These are phyloP conservation scores for Pseudococcus viburni DNA, from an alignment of 2,888 invertebrate genomes.

Conservation along the genomic window DNA sequence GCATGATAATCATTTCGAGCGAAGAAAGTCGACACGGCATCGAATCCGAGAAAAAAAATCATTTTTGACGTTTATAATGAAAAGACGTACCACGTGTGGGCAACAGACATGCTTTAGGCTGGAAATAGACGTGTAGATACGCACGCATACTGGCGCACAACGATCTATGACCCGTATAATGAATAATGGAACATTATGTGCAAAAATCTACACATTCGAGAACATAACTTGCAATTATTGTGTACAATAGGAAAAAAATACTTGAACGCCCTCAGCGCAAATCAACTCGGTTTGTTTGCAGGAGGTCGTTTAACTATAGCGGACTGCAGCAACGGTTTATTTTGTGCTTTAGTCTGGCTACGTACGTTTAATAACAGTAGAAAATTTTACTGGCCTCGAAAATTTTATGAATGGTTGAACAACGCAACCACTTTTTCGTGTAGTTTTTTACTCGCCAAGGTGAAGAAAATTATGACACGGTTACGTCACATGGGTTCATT, in stretches of 20 bases:
- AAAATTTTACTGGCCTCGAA: conserved; percentile 52
- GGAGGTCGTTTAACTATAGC: conserved; percentile 53
- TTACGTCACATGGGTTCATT: background rate
- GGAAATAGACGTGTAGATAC: background rate
- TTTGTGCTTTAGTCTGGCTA: background rate
- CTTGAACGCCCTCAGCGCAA: conserved; percentile 50
- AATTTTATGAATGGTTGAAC: conserved; percentile 30
- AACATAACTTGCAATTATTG: conserved; percentile 54
- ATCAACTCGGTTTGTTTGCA: conserved; percentile 38
- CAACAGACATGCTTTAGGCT: conserved; percentile 39
- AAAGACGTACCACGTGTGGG: conserved; percentile 15
- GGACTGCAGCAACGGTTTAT: conserved; percentile 18
- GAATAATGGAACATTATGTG: conserved; percentile 57
- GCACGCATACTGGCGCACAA: background rate
- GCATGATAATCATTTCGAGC: conserved; percentile 36
- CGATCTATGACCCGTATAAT: conserved; percentile 49
- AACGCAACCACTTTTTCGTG: background rate
- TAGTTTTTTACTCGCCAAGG: background rate
- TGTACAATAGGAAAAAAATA: conserved; percentile 38
- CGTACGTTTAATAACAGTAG: background rate
- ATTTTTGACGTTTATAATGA: conserved; percentile 35
- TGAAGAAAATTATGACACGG: conserved; percentile 23
- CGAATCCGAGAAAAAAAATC: conserved; percentile 25
- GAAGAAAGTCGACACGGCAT: conserved; percentile 5
- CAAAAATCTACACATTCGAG: conserved; percentile 48